Conservation (phyloP, 2,113 vertebrate genomes). For the Puffinus mauretanicus region DNA sequence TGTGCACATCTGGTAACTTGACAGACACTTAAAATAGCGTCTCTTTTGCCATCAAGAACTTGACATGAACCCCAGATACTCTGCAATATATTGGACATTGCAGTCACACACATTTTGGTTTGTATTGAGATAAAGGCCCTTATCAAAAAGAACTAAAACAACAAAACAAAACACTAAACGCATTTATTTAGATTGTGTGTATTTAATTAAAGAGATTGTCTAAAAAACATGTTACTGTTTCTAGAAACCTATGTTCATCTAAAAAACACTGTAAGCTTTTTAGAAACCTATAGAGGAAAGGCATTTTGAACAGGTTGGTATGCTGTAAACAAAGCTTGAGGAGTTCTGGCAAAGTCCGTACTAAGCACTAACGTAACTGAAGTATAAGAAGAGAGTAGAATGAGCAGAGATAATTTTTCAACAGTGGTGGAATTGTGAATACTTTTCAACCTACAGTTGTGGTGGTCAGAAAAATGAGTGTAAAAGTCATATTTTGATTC, state of each 20-base stretch:
- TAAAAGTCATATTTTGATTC: not conserved
- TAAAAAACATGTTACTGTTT: not conserved
- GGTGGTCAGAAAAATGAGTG: not conserved
- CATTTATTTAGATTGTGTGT: not conserved
- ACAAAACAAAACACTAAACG: not conserved
- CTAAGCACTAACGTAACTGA: rapidly evolving
- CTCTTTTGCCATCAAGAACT: not conserved
- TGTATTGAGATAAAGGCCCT: not conserved
- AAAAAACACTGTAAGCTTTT: rapidly evolving
- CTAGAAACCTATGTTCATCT: not conserved
- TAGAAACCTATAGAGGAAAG: not conserved
- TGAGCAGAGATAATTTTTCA: not conserved
- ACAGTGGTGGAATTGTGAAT: not conserved
- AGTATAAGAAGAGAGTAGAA: rapidly evolving
- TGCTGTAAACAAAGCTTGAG: not conserved
- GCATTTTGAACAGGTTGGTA: rapidly evolving
- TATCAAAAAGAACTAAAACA: not conserved
- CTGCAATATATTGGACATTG: not conserved
- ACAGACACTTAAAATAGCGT: not conserved
- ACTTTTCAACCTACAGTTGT: not conserved
- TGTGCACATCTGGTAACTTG: not conserved
- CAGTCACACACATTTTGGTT: rapidly evolving
- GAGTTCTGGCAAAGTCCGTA: not conserved
- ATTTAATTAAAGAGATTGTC: not conserved
- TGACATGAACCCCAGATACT: not conserved